Conservation (phyloP, 2,797 vertebrate species). For the Prionace glauca region DNA sequence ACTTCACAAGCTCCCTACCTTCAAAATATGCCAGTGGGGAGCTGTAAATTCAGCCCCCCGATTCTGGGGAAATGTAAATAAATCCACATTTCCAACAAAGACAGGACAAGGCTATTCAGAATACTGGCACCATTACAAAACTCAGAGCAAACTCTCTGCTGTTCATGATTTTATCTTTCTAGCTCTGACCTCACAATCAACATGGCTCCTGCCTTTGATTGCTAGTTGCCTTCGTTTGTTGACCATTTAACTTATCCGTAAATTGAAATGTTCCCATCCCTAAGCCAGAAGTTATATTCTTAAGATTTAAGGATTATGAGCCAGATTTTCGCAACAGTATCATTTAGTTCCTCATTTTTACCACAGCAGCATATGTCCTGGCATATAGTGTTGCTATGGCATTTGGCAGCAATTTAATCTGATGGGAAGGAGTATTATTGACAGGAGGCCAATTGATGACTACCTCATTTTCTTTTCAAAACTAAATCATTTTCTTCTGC, state of each 20-base stretch:
- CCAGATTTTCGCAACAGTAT: neutral
- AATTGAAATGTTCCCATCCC: neutral
- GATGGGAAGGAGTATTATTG: neutral
- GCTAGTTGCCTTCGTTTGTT: neutral
- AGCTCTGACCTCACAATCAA: neutral
- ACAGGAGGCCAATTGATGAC: neutral
- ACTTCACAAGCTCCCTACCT: too few relatives aligned
- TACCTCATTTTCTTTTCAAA: neutral
- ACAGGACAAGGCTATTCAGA: neutral
- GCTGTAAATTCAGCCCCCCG: too few relatives aligned
- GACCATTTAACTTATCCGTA: neutral
- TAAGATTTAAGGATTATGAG: neutral
- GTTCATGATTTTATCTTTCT: neutral
- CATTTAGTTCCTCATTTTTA: neutral
- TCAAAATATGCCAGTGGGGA: too few relatives aligned
- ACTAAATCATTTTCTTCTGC: neutral
- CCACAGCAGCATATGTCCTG: neutral
- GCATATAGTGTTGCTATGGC: neutral
- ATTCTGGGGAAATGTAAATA: neutral
- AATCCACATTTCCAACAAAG: neutral
- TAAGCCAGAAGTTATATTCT: neutral
- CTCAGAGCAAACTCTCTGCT: neutral
- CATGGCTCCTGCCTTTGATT: neutral
- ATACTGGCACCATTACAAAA: neutral
- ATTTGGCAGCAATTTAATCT: neutral